Evolutionary conservation across 1,140 invertebrate genomes (phyloP), one percentile per base, ranked within the genome.

Genomic region (Drosophila trapezifrons): DNA sequence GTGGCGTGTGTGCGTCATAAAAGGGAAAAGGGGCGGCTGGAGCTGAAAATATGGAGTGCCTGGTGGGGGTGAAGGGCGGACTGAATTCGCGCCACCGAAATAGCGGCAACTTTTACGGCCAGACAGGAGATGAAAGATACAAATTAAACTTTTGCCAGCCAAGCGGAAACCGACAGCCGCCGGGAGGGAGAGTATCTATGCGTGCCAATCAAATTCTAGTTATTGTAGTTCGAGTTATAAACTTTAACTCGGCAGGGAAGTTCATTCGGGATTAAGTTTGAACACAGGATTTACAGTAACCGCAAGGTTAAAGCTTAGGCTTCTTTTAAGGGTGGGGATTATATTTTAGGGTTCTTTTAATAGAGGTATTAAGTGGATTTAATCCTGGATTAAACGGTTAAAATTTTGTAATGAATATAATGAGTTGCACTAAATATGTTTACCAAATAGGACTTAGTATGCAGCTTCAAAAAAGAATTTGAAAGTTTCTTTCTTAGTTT

Each of bases 131-230:
- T 72, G 43, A 47, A 40, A 70, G 67, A 71, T 71, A 35, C 67
- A 40, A 71, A 57, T 71, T 32, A 70, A 71, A 70, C 67, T 71
- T 71, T 40, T 70, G 67, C 65, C 10, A n/a, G 15, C 32, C 29
- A n/a, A 49, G 65, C 67, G 35, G 9, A 70, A 57, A 57, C 5
- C 18, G 29, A 22, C 17, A 51, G 27, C 27, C 27, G 35, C 2
- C 9, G 7, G 7, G 9, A 4, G 18, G 25, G 51, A 29, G 15
- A 29, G 15, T 47, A 22, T 38, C 42, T 46, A 13, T 20, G 60
- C 27, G 10, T 65, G 32, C 32, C 64, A 32, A 71, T 71, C 35
- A 47, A 71, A 69, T 20, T n/a, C 15, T 57, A 32, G 27, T 58
- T 64, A 64, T 37, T 60, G 60, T 47, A 38, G 64, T 54, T 46